Base-by-base conservation (phyloP, 2,797 vertebrate species). In the Petrocephalus sullivani region DNA sequence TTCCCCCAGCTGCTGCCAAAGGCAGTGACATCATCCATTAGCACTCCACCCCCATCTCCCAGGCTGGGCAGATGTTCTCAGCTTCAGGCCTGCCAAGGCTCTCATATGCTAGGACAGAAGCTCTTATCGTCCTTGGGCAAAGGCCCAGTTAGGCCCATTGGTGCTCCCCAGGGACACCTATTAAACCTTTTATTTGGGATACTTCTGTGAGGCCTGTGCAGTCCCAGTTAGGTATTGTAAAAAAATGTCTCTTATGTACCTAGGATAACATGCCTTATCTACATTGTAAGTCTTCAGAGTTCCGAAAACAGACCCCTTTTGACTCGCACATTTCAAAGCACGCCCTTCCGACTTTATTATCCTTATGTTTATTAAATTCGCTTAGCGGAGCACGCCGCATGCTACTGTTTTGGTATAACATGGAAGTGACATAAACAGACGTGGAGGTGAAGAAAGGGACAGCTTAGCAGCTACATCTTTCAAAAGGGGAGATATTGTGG, bases 1-100 rank as follows among this genome's bases (percentile, higher is more conserved):
- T 60, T 86, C 82, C 87, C 87, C 88, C 90, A 90, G 6, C 78
- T 67, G 89, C 86, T 87, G 89, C 91, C 87, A 90, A 91, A 93
- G 92, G 86, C 33, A 91, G 93, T 94, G 82, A 93, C 93, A 93
- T 94, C 92, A 94, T 92, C 88, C 82, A 23, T 86, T 87, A 85
- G 82, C 83, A 64, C 75, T 19, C 82, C 90, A 92, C 57, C 88
- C 86, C 37, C 41, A 33, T 91, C 92, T 86, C 10, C 81, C 4
- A 57, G 53, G 33, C 53, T 87, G 89, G 91, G 90, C 93, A 94
- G 91, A 93, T 93, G 91, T 90, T 91, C 87, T 33, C 21, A 19
- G 49, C 53, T 19, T 33, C 41, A 21, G 54, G 33, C 83, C 14
- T 75, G 58, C 61, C n/a, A 16, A 58, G 49, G 28, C 37, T 53